A percentile compares a stretch with the other conserved stretches of the same genome.
Evolutionary conservation across 2,888 invertebrate species (phyloP).

Genomic region (Mythimna loreyi): DNA sequence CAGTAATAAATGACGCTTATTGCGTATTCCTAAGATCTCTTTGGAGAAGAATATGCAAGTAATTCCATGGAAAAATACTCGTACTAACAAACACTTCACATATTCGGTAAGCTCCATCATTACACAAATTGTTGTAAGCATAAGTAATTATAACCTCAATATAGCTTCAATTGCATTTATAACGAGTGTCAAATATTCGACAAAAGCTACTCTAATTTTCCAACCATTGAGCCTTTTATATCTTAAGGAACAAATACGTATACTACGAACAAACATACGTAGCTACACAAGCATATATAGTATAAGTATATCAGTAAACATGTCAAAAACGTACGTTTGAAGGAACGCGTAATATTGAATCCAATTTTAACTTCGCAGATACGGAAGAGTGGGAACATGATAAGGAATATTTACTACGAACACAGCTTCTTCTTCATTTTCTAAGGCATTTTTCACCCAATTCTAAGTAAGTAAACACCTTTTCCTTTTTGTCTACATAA

Average conservation of each 20-base stretch:
- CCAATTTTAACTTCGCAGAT: constrained; percentile 54
- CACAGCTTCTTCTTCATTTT: neutral
- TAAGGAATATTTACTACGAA: constrained; percentile 40
- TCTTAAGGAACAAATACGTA: neutral
- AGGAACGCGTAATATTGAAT: constrained; percentile 44
- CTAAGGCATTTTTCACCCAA: neutral
- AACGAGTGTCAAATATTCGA: neutral
- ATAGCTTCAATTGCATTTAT: no score
- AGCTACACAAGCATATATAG: neutral
- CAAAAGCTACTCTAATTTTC: neutral
- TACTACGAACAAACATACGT: neutral
- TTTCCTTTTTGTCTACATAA: neutral
- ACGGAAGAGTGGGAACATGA: constrained; percentile 27
- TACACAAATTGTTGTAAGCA: no score
- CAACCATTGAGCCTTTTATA: neutral
- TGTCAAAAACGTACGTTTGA: constrained; percentile 37
- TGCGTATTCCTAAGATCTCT: no score
- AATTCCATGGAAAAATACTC: no score
- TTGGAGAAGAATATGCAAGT: no score
- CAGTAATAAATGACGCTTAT: no score
- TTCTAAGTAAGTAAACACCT: neutral
- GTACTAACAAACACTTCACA: no score
- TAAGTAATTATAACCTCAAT: no score
- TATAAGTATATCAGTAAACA: constrained; percentile 16
- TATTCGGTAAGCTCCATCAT: no score